Percentiles rank a stretch among this genome's conserved stretches.
phyloP scores from a whole-genome alignment of 1,140 invertebrate species.

The Hyposmocoma kahamanoa region DNA sequence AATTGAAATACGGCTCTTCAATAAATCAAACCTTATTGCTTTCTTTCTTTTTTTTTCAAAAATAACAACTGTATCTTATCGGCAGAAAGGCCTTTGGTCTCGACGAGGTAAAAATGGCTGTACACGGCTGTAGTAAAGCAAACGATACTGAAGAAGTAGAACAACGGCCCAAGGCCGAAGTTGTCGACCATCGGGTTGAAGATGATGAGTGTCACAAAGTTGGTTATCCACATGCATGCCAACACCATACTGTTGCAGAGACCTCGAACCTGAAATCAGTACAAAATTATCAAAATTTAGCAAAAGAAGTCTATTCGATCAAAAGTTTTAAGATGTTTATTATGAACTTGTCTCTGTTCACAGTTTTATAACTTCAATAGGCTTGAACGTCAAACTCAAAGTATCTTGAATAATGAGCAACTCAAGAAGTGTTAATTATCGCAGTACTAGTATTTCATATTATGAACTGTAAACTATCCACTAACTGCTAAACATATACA shows the following conservation, averaged over 20 bases:
- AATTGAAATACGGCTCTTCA: too few relatives aligned
- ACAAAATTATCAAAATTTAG: too few relatives aligned
- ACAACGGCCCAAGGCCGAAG: constrained; percentile 39
- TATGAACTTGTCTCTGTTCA: too few relatives aligned
- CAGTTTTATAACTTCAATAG: too few relatives aligned
- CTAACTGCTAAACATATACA: too few relatives aligned
- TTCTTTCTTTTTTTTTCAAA: constrained; percentile 28
- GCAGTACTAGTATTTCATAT: too few relatives aligned
- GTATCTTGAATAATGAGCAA: too few relatives aligned
- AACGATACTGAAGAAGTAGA: constrained; percentile 42
- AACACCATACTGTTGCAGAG: constrained; percentile 48
- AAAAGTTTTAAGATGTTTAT: too few relatives aligned
- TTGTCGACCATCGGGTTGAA: constrained; percentile 48
- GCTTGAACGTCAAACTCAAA: too few relatives aligned
- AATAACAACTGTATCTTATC: constrained; percentile 51
- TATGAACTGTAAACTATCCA: too few relatives aligned
- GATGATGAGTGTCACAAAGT: constrained; percentile 48
- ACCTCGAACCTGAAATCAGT: constrained; percentile 50
- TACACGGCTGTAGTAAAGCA: constrained; percentile 44
- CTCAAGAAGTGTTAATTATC: too few relatives aligned
- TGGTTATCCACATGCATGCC: constrained; percentile 52
- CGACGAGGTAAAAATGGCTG: constrained; percentile 46
- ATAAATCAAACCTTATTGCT: not conserved
- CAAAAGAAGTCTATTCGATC: too few relatives aligned
- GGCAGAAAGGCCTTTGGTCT: constrained; percentile 52